Percentiles rank a stretch among this genome's conserved stretches.
Conservation (phyloP, 2,888 invertebrate genomes). For the Slavum lentiscoides region DNA sequence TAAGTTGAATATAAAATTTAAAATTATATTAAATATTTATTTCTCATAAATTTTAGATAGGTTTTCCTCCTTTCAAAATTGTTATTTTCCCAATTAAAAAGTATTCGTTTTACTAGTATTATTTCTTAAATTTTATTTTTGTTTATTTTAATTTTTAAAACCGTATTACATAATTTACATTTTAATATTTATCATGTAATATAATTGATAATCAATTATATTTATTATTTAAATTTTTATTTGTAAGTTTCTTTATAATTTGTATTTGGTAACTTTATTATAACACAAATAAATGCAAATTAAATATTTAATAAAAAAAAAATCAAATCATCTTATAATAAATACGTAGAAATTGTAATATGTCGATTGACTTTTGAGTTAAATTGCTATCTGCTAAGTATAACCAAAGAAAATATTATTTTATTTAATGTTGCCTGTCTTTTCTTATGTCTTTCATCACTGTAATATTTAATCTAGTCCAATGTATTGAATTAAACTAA, state of each 20-base stretch:
- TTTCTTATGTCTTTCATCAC: not conserved
- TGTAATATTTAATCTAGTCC: constrained; percentile 34
- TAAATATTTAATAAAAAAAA: not conserved
- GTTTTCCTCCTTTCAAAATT: no score
- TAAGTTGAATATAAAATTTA: not conserved
- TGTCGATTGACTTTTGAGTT: not conserved
- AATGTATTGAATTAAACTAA: constrained; percentile 7
- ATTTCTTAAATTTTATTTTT: no score
- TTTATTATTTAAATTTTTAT: not conserved
- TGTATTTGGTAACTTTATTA: not conserved
- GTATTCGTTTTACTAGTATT: no score
- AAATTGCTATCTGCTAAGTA: not conserved
- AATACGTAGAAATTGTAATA: not conserved
- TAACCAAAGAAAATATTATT: constrained; percentile 12
- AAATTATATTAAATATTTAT: no score
- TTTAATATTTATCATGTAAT: not conserved
- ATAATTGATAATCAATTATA: not conserved
- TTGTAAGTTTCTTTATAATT: not conserved
- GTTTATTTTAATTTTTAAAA: no score
- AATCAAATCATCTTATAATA: not conserved
- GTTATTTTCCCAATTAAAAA: no score
- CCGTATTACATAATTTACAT: not conserved
- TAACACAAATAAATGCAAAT: no score
- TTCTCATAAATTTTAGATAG: no score
- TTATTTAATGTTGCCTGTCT: constrained; percentile 1